Base-by-base conservation (phyloP, 53 echinoderm and acorn worm species). In the Luidia sarsii region DNA sequence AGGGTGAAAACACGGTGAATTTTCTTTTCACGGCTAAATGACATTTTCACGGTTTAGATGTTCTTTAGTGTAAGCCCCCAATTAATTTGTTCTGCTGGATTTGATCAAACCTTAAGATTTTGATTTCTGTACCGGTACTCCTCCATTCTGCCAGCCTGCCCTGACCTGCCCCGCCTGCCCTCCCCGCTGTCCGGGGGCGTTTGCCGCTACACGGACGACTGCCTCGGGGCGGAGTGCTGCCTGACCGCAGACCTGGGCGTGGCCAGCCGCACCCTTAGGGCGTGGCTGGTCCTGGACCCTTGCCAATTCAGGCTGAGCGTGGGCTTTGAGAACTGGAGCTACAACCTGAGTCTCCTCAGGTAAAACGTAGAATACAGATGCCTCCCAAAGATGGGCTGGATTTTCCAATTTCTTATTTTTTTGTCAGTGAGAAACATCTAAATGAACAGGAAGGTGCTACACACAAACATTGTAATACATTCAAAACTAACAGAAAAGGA, bases 251-350 rank as follows among this genome's bases (percentile, higher is more conserved):
- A 83, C 50, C 70, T 83, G 2, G 83, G 71, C 21, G 33, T 59
- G 49, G 61, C 48, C 27, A 63, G 70, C 70, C 70, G 71, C 1
- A 60, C 60, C 30, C 21, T 83, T 8, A 70, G 62, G 51, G 33
- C 50, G 1, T 83, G 70, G 70, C 45, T 83, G 28, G 50, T 24
- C 34, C 36, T 83, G 7, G 62, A 83, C 49, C 83, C 83, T 9
- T 83, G 83, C 39, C 60, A 83, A 16, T 61, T 83, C 30, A 70
- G 16, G 16, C 36, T 70, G 4, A 70, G 70, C 18, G 70, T 71
- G 15, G 70, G 70, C 13, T 83, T 83, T 60, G 83, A 83, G 18
- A 83, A 83, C n/a, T 83, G 83, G 83, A 83, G 83, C 48, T 70
- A 60, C 25, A 83, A 83, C 62, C 24, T 70, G 14, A 57, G 59